Base-by-base conservation (phyloP, 1,140 invertebrate genomes). In the Drosophila oshimai region DNA sequence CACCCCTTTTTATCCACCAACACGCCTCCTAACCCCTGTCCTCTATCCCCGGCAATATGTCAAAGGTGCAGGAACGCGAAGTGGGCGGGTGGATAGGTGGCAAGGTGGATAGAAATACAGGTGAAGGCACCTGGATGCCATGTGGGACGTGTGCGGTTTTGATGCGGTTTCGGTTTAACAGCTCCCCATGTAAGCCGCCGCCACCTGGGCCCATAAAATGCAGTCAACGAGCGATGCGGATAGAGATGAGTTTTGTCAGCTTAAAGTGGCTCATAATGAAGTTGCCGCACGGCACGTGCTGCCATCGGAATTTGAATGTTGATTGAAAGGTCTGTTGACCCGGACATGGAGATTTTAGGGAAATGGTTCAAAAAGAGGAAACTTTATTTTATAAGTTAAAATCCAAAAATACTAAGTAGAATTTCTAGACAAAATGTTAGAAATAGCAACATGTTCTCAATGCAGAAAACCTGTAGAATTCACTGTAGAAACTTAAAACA, bases 111-210 rank as follows among this genome's bases (percentile, higher is more conserved):
- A 18, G 6, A 44, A 41, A 12, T 13, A 41, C 5, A 31, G 49
- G 39, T 17, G 26, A 36, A 42, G 60, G 45, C 64, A 72, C 57
- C 53, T 77, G 74, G 57, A 69, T 76, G 75, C 80, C 80, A 84
- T 87, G 76, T 76, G 76, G 81, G 57, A 87, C 81, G 80, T 86
- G 80, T 87, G 80, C 49, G 80, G 80, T 80, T 76, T 72, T 51
- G 58, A 73, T 86, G 80, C 72, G 77, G 77, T 80, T 80, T 80
- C 77, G 77, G 76, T 53, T 74, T 80, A 80, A 80, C 76, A 80
- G 76, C 77, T 74, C 76, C 47, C 62, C 42, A 54, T 47, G 51
- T 29, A 33, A 39, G 49, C 29, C 24, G 29, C 49, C 68, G 36
- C 47, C 50, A 71, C 54, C 57, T 53, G 58, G 57, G 45, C 45